These are phyloP conservation scores for Microctenopoma steveboyesi DNA, from an alignment of 2,797 vertebrate species.

Conservation along the genomic window DNA sequence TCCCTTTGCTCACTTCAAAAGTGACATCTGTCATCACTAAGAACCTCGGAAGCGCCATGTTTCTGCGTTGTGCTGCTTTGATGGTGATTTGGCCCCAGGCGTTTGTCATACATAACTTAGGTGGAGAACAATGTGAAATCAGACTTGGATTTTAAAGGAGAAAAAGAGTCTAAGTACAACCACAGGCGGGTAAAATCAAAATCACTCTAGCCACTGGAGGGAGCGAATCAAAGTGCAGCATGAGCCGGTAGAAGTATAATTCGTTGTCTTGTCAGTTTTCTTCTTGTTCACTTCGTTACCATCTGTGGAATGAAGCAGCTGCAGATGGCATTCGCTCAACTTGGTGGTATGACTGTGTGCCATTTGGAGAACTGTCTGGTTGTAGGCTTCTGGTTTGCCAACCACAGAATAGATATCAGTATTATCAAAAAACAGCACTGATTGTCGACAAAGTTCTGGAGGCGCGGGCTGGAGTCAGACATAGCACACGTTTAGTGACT, in stretches of 20 bases:
- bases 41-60: conserved; percentile 88
- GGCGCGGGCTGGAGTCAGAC: conserved; percentile 32
- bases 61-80: conserved; percentile 85
- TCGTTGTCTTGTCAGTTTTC: conserved; percentile 83
- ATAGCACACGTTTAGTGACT: conserved; percentile 20
- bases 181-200: conserved; percentile 87
- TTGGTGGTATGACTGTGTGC: conserved; percentile 22
- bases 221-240: conserved; percentile 87
- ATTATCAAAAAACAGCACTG: conserved; percentile 35
- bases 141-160: conserved; percentile 79
- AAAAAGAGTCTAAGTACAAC: conserved; percentile 79
- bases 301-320: conserved; percentile 56
- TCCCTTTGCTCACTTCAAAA: conserved; percentile 85
- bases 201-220: conserved; percentile 86
- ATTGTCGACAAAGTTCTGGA: conserved; percentile 42
- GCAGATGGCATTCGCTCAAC: conserved; percentile 53
- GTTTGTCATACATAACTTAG: conserved; percentile 90
- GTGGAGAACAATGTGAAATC: conserved; percentile 89
- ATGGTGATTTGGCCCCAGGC: conserved; percentile 87
- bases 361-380: conserved; percentile 49
- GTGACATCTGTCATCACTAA: conserved; percentile 86
- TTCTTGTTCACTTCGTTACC: conserved; percentile 82
- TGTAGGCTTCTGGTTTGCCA: conserved; percentile 23
- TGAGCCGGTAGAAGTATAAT: conserved; percentile 80
- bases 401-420: conserved; percentile 31